phyloP scores from a whole-genome alignment of 2,113 vertebrate genomes.

The Callipepla californica region DNA sequence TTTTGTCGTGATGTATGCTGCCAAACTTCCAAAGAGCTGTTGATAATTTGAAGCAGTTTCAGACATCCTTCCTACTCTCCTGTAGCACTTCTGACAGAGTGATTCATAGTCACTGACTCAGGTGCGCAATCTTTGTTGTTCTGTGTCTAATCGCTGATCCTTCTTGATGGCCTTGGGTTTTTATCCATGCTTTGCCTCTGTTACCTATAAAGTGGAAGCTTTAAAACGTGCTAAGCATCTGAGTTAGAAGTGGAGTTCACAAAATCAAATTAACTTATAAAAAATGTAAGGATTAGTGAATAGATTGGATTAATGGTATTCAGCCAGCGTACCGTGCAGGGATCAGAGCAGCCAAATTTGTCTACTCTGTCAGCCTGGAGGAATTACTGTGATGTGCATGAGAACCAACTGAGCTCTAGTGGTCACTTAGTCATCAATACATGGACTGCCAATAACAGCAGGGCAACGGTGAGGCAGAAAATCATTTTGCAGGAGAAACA shows the following conservation, averaged over 20 bases:
- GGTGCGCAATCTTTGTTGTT: background rate
- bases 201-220: background rate
- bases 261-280: slow-evolving; percentile 9
- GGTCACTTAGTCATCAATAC: slow-evolving; percentile 37
- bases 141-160: background rate
- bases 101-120: slow-evolving; percentile 21
- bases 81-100: background rate
- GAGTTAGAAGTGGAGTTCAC: background rate
- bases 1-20: background rate
- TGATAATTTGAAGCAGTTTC: background rate
- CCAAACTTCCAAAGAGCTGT: background rate
- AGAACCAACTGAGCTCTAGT: slow-evolving; percentile 24
- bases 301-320: slow-evolving; percentile 6
- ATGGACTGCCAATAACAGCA: slow-evolving; percentile 2
- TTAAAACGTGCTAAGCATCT: background rate
- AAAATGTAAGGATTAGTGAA: slow-evolving; percentile 32
- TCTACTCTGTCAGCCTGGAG: background rate
- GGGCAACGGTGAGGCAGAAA: background rate
- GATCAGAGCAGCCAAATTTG: slow-evolving; percentile 31
- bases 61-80: background rate
- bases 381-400: background rate
- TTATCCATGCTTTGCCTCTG: slow-evolving; percentile 3
- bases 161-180: slow-evolving; percentile 37
- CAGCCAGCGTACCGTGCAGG: background rate
- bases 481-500: slow-evolving; percentile 11